A percentile compares a stretch with the other conserved stretches of the same genome.
These are phyloP conservation scores for Xenopus laevis DNA, from an alignment of 2,113 vertebrate species.

Conservation along the genomic window DNA sequence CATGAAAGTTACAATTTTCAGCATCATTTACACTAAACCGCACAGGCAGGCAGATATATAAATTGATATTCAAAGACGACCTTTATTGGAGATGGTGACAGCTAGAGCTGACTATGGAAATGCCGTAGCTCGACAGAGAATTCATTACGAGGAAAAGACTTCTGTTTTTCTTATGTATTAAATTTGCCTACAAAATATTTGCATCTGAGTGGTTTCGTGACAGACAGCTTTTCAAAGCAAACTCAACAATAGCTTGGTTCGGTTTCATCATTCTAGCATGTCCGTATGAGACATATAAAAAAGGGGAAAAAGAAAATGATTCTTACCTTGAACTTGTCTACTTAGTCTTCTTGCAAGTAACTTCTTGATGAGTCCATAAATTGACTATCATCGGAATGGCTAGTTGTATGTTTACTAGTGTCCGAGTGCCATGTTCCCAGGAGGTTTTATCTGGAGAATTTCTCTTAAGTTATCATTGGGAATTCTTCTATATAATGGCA, in stretches of 20 bases:
- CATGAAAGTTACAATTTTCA: slow-evolving; percentile 47
- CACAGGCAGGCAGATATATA: slow-evolving; percentile 49
- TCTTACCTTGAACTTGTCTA: background rate
- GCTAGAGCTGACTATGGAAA: slow-evolving; percentile 63
- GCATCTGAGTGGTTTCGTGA: slow-evolving; percentile 41
- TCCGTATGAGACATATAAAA: background rate
- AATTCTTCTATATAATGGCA: background rate
- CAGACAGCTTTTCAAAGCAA: slow-evolving; percentile 47
- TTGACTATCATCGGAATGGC: slow-evolving; percentile 7
- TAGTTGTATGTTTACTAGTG: slow-evolving; percentile 5
- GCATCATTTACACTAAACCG: slow-evolving; percentile 44
- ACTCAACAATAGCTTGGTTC: slow-evolving; percentile 17
- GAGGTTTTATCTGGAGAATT: background rate
- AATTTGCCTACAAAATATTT: slow-evolving; percentile 51
- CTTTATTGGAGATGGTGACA: slow-evolving; percentile 63
- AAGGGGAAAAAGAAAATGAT: no score
- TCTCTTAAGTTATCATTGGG: background rate
- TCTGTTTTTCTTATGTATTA: slow-evolving; percentile 49
- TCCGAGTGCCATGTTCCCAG: background rate
- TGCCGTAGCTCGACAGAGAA: slow-evolving; percentile 55
- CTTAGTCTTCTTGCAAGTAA: slow-evolving; percentile 6
- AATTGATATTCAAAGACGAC: slow-evolving; percentile 58
- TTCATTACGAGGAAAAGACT: slow-evolving; percentile 53
- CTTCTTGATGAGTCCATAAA: slow-evolving; percentile 26
- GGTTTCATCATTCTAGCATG: slow-evolving; percentile 4